Base-by-base conservation (phyloP, 2,797 vertebrate species). In the Hoplostethus atlanticus region DNA sequence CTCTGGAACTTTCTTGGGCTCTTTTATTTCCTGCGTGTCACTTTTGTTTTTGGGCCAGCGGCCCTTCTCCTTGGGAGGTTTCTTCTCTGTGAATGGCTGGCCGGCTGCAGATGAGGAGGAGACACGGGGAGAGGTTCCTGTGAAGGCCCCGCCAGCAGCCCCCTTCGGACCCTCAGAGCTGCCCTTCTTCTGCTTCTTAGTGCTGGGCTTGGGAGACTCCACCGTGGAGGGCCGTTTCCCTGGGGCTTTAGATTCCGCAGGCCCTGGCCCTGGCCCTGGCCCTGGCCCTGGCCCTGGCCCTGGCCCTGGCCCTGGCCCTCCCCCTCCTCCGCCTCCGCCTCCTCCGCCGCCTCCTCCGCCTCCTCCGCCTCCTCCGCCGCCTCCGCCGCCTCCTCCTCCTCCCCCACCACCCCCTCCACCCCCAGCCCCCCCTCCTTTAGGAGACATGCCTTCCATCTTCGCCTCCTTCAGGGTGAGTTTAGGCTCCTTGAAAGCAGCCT, bases 401-500 rank as follows among this genome's bases (percentile, higher is more conserved):
- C 87, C 81, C 1, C 92, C 91, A 0, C 89, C 93, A 0, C 92
- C 91, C 3, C 93, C 91, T 9, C 92, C 93, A 0, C 94, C 91
- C 5, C 95, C 95, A 0, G 91, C 88, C 64, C 96, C 96, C 4
- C 95, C 97, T 13, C 97, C 97, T 87, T 99, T 98, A 0, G 97
- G 97, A 65, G 98, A 98, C 89, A 95, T 94, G 77, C 96, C 96
- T 81, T 99, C 98, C 92, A 97, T 93, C 92, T 98, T 99, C 84
- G 96, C 92, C 87, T 99, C 98, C 94, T 98, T 99, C 86, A 97
- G 89, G 2, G 97, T 96, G 90, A 97, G 94, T 88, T 99, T 99
- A 74, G 98, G 98, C 92, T 99, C 98, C 91, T 99, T 99, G 89
- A 99, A 99, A 15, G 97, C 97, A 0, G 96, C 97, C 93, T 99